A percentile compares a stretch with the other conserved stretches of the same genome.
Evolutionary conservation across 1,140 invertebrate genomes (phyloP).

Genomic region (Aphelenchoides avenae): DNA sequence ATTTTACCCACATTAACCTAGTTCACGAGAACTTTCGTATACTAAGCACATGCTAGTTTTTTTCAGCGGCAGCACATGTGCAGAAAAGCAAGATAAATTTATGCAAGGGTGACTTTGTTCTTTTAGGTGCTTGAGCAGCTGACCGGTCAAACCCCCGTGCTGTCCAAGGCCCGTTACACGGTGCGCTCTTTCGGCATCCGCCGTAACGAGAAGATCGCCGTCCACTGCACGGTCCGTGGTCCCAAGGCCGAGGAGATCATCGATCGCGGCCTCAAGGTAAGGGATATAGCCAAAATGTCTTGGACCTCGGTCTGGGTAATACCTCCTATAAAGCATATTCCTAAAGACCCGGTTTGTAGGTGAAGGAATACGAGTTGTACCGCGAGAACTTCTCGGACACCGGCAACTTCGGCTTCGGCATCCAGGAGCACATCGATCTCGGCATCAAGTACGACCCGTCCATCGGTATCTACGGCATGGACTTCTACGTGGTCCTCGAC

Average conservation of each 20-base stretch:
- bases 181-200: conserved; percentile 97
- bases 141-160: conserved; percentile 96
- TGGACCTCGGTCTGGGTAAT: neutral
- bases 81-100: too few relatives aligned
- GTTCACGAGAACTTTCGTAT: too few relatives aligned
- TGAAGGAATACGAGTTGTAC: conserved; percentile 95
- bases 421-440: conserved; percentile 99
- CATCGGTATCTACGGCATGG: conserved; percentile 96
- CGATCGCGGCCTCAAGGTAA: conserved; percentile 90
- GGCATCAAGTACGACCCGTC: conserved; percentile 99
- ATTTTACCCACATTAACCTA: too few relatives aligned
- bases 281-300: neutral
- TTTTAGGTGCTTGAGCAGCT: conserved; percentile 98
- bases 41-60: too few relatives aligned
- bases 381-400: conserved; percentile 95
- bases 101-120: too few relatives aligned
- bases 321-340: neutral
- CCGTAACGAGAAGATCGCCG: conserved; percentile 99
- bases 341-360: conserved; percentile 64
- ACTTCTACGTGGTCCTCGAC: conserved; percentile 97
- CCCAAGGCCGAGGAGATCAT: conserved; percentile 98
- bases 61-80: too few relatives aligned
- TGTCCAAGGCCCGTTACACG: conserved; percentile 95
- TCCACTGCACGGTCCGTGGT: conserved; percentile 96
- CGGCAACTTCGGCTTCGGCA: conserved; percentile 99